These are phyloP conservation scores for Carcina quercana DNA, from an alignment of 2,888 invertebrate species.

Conservation along the genomic window DNA sequence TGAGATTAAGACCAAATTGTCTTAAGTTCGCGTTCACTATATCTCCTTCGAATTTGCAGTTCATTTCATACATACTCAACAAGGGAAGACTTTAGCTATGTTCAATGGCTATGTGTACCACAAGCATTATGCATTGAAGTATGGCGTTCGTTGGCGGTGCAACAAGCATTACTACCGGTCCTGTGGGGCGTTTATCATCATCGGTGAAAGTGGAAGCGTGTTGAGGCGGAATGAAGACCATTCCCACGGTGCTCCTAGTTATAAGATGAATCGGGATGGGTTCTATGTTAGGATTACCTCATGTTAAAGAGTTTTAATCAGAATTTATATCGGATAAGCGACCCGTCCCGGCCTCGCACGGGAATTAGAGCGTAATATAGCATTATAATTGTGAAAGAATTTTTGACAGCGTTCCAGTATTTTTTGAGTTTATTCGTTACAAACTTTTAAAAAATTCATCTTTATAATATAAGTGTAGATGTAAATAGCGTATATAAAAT, in stretches of 20 bases:
- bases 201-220: conserved; percentile 18
- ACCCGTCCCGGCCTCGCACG: too few species aligned
- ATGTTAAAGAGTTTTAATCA: too few species aligned
- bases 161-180: conserved; percentile 20
- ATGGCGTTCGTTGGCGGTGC: conserved; percentile 25
- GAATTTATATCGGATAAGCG: too few species aligned
- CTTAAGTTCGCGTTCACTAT: too few species aligned
- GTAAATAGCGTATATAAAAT: too few species aligned
- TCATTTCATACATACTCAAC: conserved; percentile 14
- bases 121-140: conserved; percentile 20
- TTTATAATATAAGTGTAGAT: too few species aligned
- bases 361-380: too few species aligned
- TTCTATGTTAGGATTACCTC: background rate
- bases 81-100: conserved; percentile 20
- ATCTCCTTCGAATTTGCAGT: conserved; percentile 22
- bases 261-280: background rate
- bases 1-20: too few species aligned
- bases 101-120: conserved; percentile 20
- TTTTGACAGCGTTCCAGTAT: too few species aligned
- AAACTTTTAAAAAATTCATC: too few species aligned
- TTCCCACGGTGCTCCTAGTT: background rate
- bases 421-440: too few species aligned
- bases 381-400: too few species aligned
- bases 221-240: conserved; percentile 20
- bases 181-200: conserved; percentile 21